Evolutionary conservation across 2,888 invertebrate species (phyloP).

Genomic region (Scaptomyza polygonia): DNA sequence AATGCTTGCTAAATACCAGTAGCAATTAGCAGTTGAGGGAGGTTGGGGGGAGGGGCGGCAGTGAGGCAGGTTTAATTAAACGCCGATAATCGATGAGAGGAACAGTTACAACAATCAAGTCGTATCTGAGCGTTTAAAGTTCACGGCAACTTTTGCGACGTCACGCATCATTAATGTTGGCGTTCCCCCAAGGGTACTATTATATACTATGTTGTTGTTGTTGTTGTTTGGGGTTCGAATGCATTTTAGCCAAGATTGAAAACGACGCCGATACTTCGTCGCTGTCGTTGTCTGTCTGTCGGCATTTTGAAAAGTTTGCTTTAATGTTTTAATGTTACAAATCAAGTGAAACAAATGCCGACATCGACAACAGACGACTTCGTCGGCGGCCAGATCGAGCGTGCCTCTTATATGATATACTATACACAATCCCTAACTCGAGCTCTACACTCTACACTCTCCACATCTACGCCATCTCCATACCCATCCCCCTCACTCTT

Average conservation of each 20-base stretch:
- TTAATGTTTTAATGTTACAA: slow-evolving; percentile 74
- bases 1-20: slow-evolving; percentile 76
- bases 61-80: slow-evolving; percentile 65
- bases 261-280: slow-evolving; percentile 18
- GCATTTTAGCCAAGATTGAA: slow-evolving; percentile 60
- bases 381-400: slow-evolving; percentile 61
- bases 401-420: slow-evolving; percentile 71
- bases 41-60: slow-evolving; percentile 1
- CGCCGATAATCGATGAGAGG: slow-evolving; percentile 72
- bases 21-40: slow-evolving; percentile 75
- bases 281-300: slow-evolving; percentile 37
- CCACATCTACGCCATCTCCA: slow-evolving; percentile 2
- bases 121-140: slow-evolving; percentile 58
- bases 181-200: slow-evolving; percentile 27
- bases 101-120: slow-evolving; percentile 60
- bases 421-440: slow-evolving; percentile 48
- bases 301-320: slow-evolving; percentile 70
- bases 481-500: slow-evolving; percentile 1
- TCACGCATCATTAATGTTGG: slow-evolving; percentile 49
- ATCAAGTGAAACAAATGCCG: slow-evolving; percentile 75
- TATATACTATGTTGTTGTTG: slow-evolving; percentile 28
- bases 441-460: slow-evolving; percentile 17
- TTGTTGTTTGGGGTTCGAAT: slow-evolving; percentile 35
- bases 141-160: slow-evolving; percentile 41
- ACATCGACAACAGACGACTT: slow-evolving; percentile 40